These are phyloP conservation scores for Empis stercorea DNA, from an alignment of 2,888 invertebrate species.

Conservation along the genomic window DNA sequence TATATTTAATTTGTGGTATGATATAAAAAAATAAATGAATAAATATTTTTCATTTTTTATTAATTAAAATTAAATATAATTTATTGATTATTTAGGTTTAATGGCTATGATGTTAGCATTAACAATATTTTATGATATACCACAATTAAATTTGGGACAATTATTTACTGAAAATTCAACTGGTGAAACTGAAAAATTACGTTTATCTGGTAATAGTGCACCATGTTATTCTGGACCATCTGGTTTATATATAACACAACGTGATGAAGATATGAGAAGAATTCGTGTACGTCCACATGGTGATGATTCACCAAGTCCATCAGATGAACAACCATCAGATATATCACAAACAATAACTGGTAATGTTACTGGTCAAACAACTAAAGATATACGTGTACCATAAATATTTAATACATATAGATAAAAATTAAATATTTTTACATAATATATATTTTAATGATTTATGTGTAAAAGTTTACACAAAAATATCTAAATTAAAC, in stretches of 20 bases:
- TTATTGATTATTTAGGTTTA: conserved; percentile 44
- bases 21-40: no score
- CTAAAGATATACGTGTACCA: conserved; percentile 43
- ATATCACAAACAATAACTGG: no score
- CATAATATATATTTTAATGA: no score
- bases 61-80: no score
- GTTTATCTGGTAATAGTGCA: conserved; percentile 41
- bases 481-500: no score
- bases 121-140: conserved; percentile 78
- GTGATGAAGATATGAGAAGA: conserved; percentile 42
- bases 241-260: conserved; percentile 34
- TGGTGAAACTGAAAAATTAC: conserved; percentile 53
- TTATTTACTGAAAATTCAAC: conserved; percentile 55
- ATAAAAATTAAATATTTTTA: no score
- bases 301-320: conserved; percentile 57
- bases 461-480: no score
- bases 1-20: conserved; percentile 39
- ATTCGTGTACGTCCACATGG: conserved; percentile 50
- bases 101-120: conserved; percentile 74
- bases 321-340: conserved; percentile 45
- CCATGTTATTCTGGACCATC: conserved; percentile 34
- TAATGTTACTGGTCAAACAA: conserved; percentile 14
- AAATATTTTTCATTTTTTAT: no score
- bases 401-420: conserved; percentile 22
- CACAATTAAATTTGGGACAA: conserved; percentile 70